Evolutionary conservation across 2,888 invertebrate genomes (phyloP).

Genomic region (Dinocampus coccinellae): DNA sequence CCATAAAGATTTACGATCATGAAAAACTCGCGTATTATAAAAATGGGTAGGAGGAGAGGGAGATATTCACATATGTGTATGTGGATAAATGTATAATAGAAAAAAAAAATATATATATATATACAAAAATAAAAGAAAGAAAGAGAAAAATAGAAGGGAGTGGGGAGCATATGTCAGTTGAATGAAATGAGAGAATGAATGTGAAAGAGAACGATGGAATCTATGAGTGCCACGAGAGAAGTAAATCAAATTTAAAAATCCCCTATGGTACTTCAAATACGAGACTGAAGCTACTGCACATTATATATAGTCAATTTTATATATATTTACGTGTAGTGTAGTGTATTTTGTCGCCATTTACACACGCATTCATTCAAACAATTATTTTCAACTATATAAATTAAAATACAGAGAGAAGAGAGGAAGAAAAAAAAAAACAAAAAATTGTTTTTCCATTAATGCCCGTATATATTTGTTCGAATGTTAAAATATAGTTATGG

Average conservation of each 20-base stretch:
- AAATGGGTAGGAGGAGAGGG: conserved; percentile 2
- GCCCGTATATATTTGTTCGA: too few species aligned
- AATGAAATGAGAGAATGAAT: conserved; percentile 12
- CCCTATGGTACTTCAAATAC: conserved; percentile 50
- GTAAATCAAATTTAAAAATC: conserved; percentile 67
- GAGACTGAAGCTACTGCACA: conserved; percentile 36
- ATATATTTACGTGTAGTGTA: background rate
- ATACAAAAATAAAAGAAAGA: too few species aligned
- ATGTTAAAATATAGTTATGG: too few species aligned
- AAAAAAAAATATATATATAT: too few species aligned
- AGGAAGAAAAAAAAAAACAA: background rate
- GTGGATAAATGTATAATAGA: too few species aligned
- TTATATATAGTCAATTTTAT: conserved; percentile 22
- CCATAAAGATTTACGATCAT: conserved; percentile 38
- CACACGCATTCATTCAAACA: background rate
- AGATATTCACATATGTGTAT: too few species aligned
- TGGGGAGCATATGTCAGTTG: conserved; percentile 23
- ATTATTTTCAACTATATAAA: conserved; percentile 5
- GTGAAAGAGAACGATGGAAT: conserved; percentile 44
- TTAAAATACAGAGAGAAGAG: background rate
- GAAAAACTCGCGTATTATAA: conserved; percentile 38
- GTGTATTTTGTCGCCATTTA: conserved; percentile 5
- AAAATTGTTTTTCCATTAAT: background rate
- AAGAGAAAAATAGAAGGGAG: background rate
- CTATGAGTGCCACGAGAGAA: conserved; percentile 64